Evolutionary conservation across 2,888 invertebrate species (phyloP).

Genomic region (Xestia xanthographa): DNA sequence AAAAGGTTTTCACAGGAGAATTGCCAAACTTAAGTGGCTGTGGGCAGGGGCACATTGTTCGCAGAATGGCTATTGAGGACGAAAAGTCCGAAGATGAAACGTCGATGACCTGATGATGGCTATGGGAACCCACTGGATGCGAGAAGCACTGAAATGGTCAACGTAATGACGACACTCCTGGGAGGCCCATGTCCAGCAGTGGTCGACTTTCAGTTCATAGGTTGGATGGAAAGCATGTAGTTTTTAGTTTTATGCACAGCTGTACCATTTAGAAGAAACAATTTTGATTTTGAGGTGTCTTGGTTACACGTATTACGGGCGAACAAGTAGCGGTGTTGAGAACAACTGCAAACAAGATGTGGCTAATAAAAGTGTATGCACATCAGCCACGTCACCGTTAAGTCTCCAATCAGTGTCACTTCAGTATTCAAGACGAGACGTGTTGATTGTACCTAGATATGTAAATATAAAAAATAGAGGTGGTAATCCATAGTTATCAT

Average conservation of each 20-base stretch:
- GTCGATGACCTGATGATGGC: neutral
- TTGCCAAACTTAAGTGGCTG: neutral
- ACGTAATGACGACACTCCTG: neutral
- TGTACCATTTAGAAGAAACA: neutral
- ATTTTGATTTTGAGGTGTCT: neutral
- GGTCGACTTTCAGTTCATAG: neutral
- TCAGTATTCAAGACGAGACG: neutral
- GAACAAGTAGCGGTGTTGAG: neutral
- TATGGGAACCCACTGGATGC: neutral
- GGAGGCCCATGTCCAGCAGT: neutral
- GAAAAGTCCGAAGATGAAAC: neutral
- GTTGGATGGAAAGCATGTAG: too few species aligned
- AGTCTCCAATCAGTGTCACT: neutral
- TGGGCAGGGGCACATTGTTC: neutral
- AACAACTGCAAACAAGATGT: neutral
- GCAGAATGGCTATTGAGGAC: neutral
- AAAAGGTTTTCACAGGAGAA: slow-evolving; percentile 5
- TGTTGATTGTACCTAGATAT: neutral
- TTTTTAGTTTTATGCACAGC: neutral
- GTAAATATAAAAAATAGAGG: neutral
- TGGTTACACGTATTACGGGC: neutral
- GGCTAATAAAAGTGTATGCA: neutral
- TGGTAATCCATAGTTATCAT: neutral
- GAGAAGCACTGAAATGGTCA: neutral
- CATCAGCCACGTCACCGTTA: neutral